Conservation (phyloP, 2,888 invertebrate species). For the Trilocha varians region DNA sequence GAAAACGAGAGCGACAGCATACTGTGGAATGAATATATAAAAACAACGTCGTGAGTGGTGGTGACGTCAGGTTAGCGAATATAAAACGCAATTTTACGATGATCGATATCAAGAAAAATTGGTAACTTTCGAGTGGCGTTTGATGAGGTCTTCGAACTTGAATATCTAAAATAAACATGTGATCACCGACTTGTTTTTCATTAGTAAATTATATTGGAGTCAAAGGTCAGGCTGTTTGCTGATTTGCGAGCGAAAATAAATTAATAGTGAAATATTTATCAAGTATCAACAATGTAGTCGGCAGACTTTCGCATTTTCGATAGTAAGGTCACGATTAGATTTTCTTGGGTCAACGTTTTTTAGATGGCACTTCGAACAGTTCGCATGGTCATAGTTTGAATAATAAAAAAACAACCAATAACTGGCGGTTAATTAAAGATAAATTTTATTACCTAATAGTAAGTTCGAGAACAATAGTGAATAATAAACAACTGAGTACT, state of each 20-base stretch:
- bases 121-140: background rate
- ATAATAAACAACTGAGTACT: too few species aligned
- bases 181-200: background rate
- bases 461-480: too few species aligned
- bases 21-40: conserved; percentile 52
- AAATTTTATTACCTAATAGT: too few species aligned
- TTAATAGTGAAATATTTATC: background rate
- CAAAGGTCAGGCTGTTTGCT: background rate
- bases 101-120: conserved; percentile 27
- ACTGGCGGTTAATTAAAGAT: too few species aligned
- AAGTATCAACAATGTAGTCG: too few species aligned
- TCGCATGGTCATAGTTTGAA: too few species aligned
- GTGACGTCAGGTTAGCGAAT: conserved; percentile 44
- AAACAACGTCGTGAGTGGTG: conserved; percentile 31
- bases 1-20: conserved; percentile 39
- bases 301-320: background rate
- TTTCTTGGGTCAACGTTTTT: background rate
- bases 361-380: background rate
- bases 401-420: too few species aligned
- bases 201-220: background rate
- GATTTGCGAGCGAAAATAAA: background rate
- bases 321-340: background rate
- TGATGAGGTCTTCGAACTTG: background rate
- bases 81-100: conserved; percentile 46
- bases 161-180: background rate